Base-by-base conservation (phyloP, 1,140 invertebrate genomes). In the Caenorhabditis remanei region DNA sequence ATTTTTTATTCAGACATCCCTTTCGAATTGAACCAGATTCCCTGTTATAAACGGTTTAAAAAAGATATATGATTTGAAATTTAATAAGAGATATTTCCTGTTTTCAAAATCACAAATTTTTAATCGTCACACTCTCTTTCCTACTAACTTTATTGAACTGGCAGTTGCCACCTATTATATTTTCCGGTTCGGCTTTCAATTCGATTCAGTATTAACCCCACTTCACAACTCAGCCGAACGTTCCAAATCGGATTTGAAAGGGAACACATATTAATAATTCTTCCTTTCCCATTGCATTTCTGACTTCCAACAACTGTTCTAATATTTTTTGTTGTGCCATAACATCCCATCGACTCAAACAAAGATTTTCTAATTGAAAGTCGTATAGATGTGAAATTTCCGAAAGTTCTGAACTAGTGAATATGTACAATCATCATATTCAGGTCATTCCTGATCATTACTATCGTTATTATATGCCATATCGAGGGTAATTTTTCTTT, bases 131-230 rank as follows among this genome's bases (percentile, higher is more conserved):
- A 14, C 13, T 50, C 7, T 65, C 41, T 11, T 53, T 16, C 50
- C 16, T 16, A 53, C 50, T 53, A 11, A 9, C 11, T 53, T n/a
- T 71, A 71, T 71, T 71, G 65, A 71, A 71, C 65, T 43, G 61
- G 24, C 65, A 46, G 24, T 43, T 71, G 46, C n/a, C 43, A 79
- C 71, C 46, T 79, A 79, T 79, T 79, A 50, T 50, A 79, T 24
- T 50, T 79, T 79, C 71, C 71, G 71, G 71, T 79, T 50, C 11
- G 71, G 71, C 46, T 79, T 79, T 79, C 46, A 32, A 79, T 50
- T 50, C 46, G 9, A n/a, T 79, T 50, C 11, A 8, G 71, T 79
- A 79, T 79, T 79, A 79, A 79, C 46, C 71, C 71, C 46, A 50
- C 46, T 50, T 11, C 14, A 46, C 21, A 79, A 9, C 13, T 79